phyloP scores from a whole-genome alignment of 2,113 vertebrate species.

The Nerophis ophidion region DNA sequence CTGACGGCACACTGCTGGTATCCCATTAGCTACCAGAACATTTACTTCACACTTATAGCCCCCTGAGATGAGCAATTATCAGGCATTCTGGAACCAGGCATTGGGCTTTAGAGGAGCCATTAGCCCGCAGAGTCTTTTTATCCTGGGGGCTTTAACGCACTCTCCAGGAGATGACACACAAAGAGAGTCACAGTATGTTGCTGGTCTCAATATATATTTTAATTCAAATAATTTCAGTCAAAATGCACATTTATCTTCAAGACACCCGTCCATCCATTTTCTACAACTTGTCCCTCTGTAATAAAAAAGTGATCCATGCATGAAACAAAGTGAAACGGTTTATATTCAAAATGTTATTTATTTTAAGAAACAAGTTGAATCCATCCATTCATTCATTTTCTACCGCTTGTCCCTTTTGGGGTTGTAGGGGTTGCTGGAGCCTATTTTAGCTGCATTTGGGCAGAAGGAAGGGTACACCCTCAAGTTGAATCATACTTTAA shows the following conservation, averaged over 20 bases:
- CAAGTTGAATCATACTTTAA: slow-evolving; percentile 6
- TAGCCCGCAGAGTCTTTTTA: slow-evolving; percentile 24
- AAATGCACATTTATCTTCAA: slow-evolving; percentile 3
- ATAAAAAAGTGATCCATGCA: not conserved
- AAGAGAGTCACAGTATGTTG: slow-evolving; percentile 7
- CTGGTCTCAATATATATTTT: slow-evolving; percentile 9
- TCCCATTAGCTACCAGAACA: slow-evolving; percentile 12
- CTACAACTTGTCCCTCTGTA: not conserved
- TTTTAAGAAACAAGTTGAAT: slow-evolving; percentile 21
- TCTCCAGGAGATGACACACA: slow-evolving; percentile 14
- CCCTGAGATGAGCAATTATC: slow-evolving; percentile 30
- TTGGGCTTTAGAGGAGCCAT: slow-evolving; percentile 28
- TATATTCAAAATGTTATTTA: slow-evolving; percentile 12
- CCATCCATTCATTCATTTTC: no score
- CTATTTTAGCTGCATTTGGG: no score
- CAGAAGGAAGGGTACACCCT: no score
- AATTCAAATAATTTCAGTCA: slow-evolving; percentile 5
- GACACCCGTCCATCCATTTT: not conserved
- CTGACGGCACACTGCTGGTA: not conserved
- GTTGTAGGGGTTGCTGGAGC: no score
- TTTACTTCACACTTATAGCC: slow-evolving; percentile 13
- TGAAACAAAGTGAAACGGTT: not conserved
- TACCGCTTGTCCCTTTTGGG: no score
- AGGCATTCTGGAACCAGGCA: slow-evolving; percentile 15
- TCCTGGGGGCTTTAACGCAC: slow-evolving; percentile 31